Conservation (phyloP, 2,888 invertebrate species). For the Iselma pallidipennis region DNA sequence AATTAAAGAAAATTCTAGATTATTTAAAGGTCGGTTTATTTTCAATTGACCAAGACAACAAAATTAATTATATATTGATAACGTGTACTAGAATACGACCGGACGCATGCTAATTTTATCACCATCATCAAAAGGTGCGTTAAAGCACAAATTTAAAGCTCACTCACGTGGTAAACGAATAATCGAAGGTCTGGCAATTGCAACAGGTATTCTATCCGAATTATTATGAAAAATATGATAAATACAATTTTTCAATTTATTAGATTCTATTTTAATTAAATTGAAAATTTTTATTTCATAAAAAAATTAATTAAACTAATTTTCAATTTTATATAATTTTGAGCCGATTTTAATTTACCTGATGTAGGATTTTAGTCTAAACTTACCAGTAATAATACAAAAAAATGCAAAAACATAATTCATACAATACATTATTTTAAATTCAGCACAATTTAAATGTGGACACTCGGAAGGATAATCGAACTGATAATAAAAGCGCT, state of each 20-base stretch:
- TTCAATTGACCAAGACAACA: neutral
- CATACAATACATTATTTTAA: neutral
- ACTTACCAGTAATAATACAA: neutral
- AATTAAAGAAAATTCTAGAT: neutral
- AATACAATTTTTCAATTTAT: too few relatives aligned
- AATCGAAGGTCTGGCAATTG: neutral
- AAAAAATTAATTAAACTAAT: too few relatives aligned
- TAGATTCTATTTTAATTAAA: too few relatives aligned
- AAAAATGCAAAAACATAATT: neutral
- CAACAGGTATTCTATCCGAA: neutral
- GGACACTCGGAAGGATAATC: neutral
- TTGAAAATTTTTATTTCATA: too few relatives aligned
- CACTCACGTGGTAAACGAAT: slow-evolving; percentile 11
- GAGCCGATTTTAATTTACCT: too few relatives aligned
- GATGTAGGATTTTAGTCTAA: too few relatives aligned
- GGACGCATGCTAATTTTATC: slow-evolving; percentile 19
- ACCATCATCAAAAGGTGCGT: slow-evolving; percentile 19
- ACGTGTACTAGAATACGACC: neutral
- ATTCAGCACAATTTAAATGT: neutral
- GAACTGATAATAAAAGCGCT: neutral
- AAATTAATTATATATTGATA: too few relatives aligned
- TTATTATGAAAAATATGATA: too few relatives aligned
- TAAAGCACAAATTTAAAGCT: slow-evolving; percentile 14
- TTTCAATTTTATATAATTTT: too few relatives aligned
- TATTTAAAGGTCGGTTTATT: neutral